Evolutionary conservation across 2,888 invertebrate genomes (phyloP).

Genomic region (Eupithecia inturbata): DNA sequence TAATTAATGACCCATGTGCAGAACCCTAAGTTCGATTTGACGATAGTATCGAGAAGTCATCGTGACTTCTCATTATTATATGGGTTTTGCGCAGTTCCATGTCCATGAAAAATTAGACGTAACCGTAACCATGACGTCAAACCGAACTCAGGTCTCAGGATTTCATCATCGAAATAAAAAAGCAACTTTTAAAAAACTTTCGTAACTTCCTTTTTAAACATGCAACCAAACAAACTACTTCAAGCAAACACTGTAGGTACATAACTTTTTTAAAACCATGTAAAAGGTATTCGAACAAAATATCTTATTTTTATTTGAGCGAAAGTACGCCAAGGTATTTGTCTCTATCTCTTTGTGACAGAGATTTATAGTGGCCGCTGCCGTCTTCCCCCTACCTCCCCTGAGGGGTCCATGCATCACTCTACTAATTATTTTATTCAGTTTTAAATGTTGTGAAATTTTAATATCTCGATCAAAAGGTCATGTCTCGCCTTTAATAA

Average conservation of each 20-base stretch:
- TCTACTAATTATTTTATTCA: slow-evolving; percentile 41
- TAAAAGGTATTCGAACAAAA: slow-evolving; percentile 21
- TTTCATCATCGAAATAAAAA: neutral
- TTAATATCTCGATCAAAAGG: neutral
- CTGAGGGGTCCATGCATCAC: slow-evolving; percentile 43
- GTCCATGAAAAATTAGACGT: too few relatives aligned
- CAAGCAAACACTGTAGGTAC: neutral
- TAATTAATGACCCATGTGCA: neutral
- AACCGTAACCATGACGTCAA: too few relatives aligned
- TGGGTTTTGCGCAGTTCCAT: too few relatives aligned
- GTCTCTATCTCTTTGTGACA: slow-evolving; percentile 68
- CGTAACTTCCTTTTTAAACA: neutral
- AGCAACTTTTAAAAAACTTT: neutral
- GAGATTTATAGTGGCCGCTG: slow-evolving; percentile 62
- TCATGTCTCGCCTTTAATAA: neutral
- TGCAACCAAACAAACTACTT: neutral
- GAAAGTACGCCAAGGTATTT: slow-evolving; percentile 54
- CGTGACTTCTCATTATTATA: too few relatives aligned
- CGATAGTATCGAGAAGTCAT: too few relatives aligned
- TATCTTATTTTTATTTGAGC: slow-evolving; percentile 40
- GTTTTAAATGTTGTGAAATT: slow-evolving; percentile 11
- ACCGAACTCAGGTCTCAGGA: neutral
- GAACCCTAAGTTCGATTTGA: too few relatives aligned
- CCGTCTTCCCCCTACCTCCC: slow-evolving; percentile 38
- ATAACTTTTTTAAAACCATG: neutral